Evolutionary conservation across 1,140 invertebrate species (phyloP), one percentile per base, ranked within the genome.

Genomic region (Eumeta japonica): DNA sequence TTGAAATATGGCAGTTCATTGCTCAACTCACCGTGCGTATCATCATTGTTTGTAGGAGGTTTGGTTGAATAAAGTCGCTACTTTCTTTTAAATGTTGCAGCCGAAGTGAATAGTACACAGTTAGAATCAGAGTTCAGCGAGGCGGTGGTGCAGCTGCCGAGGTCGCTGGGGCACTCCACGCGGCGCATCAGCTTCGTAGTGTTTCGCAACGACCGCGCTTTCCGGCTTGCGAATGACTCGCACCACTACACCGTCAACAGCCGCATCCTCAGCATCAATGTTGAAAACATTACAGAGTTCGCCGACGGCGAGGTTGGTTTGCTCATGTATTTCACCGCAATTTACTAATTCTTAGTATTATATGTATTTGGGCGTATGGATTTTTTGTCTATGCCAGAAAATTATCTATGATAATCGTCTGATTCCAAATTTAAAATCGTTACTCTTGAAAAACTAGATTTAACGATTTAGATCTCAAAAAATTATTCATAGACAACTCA

Each of bases 181-280:
- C 50, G 61, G 1, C 58, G 72, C 10, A 57, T 77, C 37, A 73
- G 67, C 43, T 77, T 77, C 50, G 63, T 75, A 0, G 59, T 72
- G 13, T 77, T 76, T 44, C 43, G 67, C 3, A 75, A 73, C 35
- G 66, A 74, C 41, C 50, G 62, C 14, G 73, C 73, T 16, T 77
- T 76, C 48, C 53, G 37, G 11, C 40, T 40, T 2, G 39, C 28
- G 29, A 41, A 37, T 9, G 10, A n/a, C 3, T 9, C 10, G 3
- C 17, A 32, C 4, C 5, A 34, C 0, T 46, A 41, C 16, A 27
- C 40, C 7, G 64, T 74, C 33, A 74, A 67, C 44, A 74, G 70
- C 32, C 37, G 60, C 13, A 56, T 71, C 0, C 46, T 73, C 13
- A 72, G 63, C 32, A 51, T 77, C 29, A 67, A 64, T 15, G 50